A percentile compares a stretch with the other conserved stretches of the same genome.
phyloP scores from a whole-genome alignment of 2,797 vertebrate species.

The Centroberyx gerrardi region DNA sequence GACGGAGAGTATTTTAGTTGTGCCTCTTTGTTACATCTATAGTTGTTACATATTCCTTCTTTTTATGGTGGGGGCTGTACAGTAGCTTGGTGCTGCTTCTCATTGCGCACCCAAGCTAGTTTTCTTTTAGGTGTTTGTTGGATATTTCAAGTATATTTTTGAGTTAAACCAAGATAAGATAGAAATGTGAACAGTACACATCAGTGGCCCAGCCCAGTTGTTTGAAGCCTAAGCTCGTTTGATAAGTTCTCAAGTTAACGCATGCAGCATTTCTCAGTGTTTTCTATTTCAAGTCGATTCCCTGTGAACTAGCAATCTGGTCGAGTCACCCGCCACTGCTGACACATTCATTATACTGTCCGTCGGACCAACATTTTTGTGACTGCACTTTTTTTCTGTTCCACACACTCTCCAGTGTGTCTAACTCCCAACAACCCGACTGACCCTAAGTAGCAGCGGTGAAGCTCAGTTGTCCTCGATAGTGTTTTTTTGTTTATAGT shows the following conservation, averaged over 20 bases:
- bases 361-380: constrained; percentile 80
- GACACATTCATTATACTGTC: constrained; percentile 67
- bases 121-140: constrained; percentile 43
- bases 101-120: constrained; percentile 57
- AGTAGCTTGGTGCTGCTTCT: constrained; percentile 65
- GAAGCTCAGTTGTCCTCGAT: constrained; percentile 61
- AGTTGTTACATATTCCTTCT: constrained; percentile 77
- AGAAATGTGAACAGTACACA: constrained; percentile 78
- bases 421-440: constrained; percentile 58
- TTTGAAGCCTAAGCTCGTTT: constrained; percentile 55
- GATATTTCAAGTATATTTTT: constrained; percentile 52
- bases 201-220: constrained; percentile 58
- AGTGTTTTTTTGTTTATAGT: constrained; percentile 59
- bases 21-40: constrained; percentile 68
- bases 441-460: constrained; percentile 31
- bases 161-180: constrained; percentile 64
- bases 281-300: constrained; percentile 57
- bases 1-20: constrained; percentile 53
- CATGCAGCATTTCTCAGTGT: constrained; percentile 73
- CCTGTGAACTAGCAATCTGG: constrained; percentile 37
- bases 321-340: constrained; percentile 60
- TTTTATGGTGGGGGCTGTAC: constrained; percentile 59
- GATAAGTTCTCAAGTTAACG: constrained; percentile 69
- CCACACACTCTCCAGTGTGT: constrained; percentile 57
- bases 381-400: constrained; percentile 75